Evolutionary conservation across 2,797 vertebrate species (phyloP), one percentile per base, ranked within the genome.

Genomic region (Molossus molossus): DNA sequence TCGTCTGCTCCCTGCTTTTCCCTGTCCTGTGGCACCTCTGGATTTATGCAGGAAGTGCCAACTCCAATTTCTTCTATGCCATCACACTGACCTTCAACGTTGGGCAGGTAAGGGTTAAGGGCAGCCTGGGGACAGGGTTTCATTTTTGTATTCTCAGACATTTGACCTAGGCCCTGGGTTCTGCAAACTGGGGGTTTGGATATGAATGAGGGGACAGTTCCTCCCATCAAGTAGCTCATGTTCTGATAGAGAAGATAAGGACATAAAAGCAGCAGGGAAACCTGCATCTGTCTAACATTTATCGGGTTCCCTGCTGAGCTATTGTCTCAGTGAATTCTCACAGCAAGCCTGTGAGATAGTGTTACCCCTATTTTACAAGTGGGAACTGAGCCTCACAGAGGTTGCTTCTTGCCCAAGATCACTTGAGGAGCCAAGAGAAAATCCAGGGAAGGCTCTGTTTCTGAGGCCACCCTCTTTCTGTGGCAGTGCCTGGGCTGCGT

Each of bases 21-120:
- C 99, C 99, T 0, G 99, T 99, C 11, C 99, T 99, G 76, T 99
- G 99, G 99, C 99, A 99, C 97, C 99, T 99, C 6, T 99, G 99
- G 99, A 99, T 99, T 98, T 99, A 99, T 13, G 99, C 99, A 7
- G 99, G 99, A 98, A 99, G 99, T 96, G 99, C 99, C 98, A 99
- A 99, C 98, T 99, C 99, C 94, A 99, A 99, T 98, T 99, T 99
- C 99, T 99, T 99, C 98, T 99, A 99, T 53, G 99, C 99, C 98
- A 99, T 99, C 97, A 99, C 99, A 0, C 97, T 99, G 97, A 99
- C 99, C 76, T 99, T 99, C 98, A 99, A 99, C 14, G 98, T 99
- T 82, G 99, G 99, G 8, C 99, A 99, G 99, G 99, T 99, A 87
- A 97, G 98, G 97, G 93, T 90, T 79, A 0, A 1, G 86, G 72